Base-by-base conservation (phyloP, 2,888 invertebrate genomes). In the Nomada goodeniana region DNA sequence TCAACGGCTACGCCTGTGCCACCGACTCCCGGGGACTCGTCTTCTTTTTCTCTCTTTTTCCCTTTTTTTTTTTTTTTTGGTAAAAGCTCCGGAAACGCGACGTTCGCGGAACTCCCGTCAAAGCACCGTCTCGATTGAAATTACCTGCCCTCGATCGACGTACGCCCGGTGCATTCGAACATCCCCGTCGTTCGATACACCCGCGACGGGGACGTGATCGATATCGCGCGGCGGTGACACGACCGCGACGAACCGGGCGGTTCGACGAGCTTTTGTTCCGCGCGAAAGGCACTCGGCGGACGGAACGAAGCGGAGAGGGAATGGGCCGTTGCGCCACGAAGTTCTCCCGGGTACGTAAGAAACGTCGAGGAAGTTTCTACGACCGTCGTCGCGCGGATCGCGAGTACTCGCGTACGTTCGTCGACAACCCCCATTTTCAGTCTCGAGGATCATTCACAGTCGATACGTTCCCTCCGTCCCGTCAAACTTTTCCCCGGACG, bases 71-170 rank as follows among this genome's bases (percentile, higher is more conserved):
- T 26, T 26, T 26, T 81, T 81, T 74, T 74, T 55, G 65, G 53
- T 47, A 61, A 55, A 26, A 29, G 42, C 13, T 10, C 47, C 13
- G 23, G 57, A 20, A 59, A 50, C 3, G 60, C 3, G 1, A 13
- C 47, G 44, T 36, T 23, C 20, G 23, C 57, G 18, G 26, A 18
- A 9, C 10, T 29, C 36, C 68, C 68, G 63, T 47, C 47, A 69
- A 44, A 76, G 44, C 64, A 26, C 52, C 63, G 10, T 47, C 47
- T 55, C 26, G 36, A 60, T 74, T 74, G 74, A 74, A 79, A 74
- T 81, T 64, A 67, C 79, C 42, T 26, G 13, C 59, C 7, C 53
- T 81, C 74, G 80, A 81, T 81, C 68, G 3, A 44, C 59, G 36
- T 47, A 60, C 65, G 7, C 18, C 18, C 64, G 18, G 20, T 1